Percentiles rank a stretch among this genome's conserved stretches.
phyloP scores from a whole-genome alignment of 1,140 invertebrate genomes.

The Caenorhabditis tropicalis region DNA sequence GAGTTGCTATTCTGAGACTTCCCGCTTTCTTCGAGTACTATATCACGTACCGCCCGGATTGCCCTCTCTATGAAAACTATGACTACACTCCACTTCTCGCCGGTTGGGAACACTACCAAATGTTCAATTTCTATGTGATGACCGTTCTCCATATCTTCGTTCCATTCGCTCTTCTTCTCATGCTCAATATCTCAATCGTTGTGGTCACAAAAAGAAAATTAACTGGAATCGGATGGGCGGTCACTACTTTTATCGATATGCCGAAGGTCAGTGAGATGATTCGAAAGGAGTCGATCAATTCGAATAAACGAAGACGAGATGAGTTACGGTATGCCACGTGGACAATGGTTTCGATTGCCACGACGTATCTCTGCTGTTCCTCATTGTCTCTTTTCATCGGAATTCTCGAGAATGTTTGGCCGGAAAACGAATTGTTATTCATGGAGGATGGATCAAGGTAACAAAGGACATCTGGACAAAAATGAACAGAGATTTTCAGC shows the following conservation, averaged over 20 bases:
- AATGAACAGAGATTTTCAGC: slow-evolving; percentile 55
- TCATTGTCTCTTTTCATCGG: slow-evolving; percentile 58
- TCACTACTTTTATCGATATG: slow-evolving; percentile 58
- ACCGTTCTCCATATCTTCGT: slow-evolving; percentile 61
- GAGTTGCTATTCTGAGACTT: slow-evolving; percentile 57
- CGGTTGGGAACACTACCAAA: slow-evolving; percentile 54
- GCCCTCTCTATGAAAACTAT: slow-evolving; percentile 61
- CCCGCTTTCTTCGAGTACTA: slow-evolving; percentile 64
- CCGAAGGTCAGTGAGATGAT: slow-evolving; percentile 57
- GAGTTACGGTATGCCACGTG: slow-evolving; percentile 61
- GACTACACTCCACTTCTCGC: slow-evolving; percentile 62
- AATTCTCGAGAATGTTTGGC: slow-evolving; percentile 60
- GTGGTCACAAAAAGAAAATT: slow-evolving; percentile 61
- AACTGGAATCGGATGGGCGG: slow-evolving; percentile 46
- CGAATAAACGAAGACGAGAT: slow-evolving; percentile 55
- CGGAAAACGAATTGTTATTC: slow-evolving; percentile 57
- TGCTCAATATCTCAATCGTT: slow-evolving; percentile 62
- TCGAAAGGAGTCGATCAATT: slow-evolving; percentile 57
- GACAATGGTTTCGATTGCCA: slow-evolving; percentile 60
- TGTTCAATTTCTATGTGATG: slow-evolving; percentile 66
- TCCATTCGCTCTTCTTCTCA: slow-evolving; percentile 61
- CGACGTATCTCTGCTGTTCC: slow-evolving; percentile 50
- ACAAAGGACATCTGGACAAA: neutral
- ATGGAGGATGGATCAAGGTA: slow-evolving; percentile 63
- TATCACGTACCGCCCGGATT: slow-evolving; percentile 57